Conservation (phyloP, 2,797 vertebrate species). For the Periparus ater region DNA sequence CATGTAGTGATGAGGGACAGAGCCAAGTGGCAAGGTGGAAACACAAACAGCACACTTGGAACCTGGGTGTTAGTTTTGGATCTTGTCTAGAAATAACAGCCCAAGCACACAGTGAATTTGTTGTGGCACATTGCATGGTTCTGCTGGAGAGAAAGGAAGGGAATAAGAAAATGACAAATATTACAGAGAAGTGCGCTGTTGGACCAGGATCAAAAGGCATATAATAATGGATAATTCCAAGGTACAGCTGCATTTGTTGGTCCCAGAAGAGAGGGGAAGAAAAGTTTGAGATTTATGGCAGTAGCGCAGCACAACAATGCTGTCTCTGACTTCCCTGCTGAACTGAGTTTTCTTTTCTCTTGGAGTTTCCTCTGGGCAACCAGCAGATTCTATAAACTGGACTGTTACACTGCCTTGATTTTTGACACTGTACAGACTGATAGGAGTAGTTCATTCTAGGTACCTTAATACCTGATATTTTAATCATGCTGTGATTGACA, state of each 20-base stretch:
- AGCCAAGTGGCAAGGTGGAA: neutral
- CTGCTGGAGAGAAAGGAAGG: neutral
- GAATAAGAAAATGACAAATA: neutral
- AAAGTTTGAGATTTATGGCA: neutral
- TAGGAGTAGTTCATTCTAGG: neutral
- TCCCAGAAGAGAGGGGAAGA: neutral
- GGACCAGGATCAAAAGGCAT: neutral
- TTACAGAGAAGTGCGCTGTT: neutral
- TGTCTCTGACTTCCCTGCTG: neutral
- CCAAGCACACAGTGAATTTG: neutral
- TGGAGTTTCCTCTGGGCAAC: neutral
- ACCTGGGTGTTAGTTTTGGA: constrained; percentile 23
- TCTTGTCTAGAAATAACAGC: constrained; percentile 2
- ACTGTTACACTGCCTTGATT: neutral
- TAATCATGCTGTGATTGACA: accelerated
- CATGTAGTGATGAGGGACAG: neutral
- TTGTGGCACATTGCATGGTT: neutral
- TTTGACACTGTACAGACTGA: neutral
- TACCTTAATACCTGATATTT: neutral
- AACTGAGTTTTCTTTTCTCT: neutral
- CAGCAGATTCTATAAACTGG: neutral
- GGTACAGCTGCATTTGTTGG: neutral
- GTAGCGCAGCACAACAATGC: neutral
- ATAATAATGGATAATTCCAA: neutral
- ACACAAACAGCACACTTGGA: neutral